A percentile compares a stretch with the other conserved stretches of the same genome.
phyloP scores from a whole-genome alignment of 2,888 invertebrate species.

The Rhyacophila evoluta region DNA sequence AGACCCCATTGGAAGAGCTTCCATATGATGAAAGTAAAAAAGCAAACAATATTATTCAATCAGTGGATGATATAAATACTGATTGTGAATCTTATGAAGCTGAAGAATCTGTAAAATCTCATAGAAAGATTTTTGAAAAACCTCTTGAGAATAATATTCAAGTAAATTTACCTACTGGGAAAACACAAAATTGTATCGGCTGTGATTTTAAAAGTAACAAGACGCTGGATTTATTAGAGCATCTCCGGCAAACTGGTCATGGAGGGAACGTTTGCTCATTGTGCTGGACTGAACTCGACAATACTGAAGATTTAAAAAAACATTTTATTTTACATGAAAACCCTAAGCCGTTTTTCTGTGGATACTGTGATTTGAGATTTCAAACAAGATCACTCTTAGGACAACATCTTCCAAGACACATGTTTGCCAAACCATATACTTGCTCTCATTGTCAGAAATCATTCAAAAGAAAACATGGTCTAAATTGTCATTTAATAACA shows the following conservation, averaged over 20 bases:
- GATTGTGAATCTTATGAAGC: not conserved
- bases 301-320: slow-evolving; percentile 57
- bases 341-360: slow-evolving; percentile 67
- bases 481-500: slow-evolving; percentile 68
- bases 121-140: not conserved
- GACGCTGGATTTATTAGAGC: slow-evolving; percentile 59
- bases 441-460: slow-evolving; percentile 67
- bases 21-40: not conserved
- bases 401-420: slow-evolving; percentile 69
- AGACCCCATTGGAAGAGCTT: not conserved
- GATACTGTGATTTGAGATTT: slow-evolving; percentile 66
- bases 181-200: slow-evolving; percentile 62
- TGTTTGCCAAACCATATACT: slow-evolving; percentile 67
- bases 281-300: slow-evolving; percentile 59
- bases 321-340: slow-evolving; percentile 65
- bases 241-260: slow-evolving; percentile 55
- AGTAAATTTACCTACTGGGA: slow-evolving; percentile 55
- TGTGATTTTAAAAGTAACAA: slow-evolving; percentile 63
- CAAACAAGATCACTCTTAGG: slow-evolving; percentile 65
- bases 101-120: not conserved
- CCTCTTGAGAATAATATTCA: not conserved
- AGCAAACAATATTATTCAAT: not conserved
- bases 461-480: slow-evolving; percentile 72
- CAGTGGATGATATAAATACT: not conserved
- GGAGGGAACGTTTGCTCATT: slow-evolving; percentile 58